phyloP scores from a whole-genome alignment of 2,797 vertebrate species.

The Mormyrops attenuatus region DNA sequence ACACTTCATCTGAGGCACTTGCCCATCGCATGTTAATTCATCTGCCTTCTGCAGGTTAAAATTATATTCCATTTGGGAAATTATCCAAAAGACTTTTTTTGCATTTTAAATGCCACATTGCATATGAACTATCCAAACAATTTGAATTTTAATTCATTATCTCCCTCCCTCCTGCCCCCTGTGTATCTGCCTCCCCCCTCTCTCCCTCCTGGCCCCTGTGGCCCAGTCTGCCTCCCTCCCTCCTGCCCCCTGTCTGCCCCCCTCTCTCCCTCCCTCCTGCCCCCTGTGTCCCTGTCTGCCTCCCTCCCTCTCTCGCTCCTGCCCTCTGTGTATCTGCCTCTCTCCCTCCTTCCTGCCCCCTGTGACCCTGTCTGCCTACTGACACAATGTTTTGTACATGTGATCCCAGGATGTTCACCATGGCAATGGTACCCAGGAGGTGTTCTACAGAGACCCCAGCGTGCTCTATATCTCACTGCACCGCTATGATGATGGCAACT shows the following conservation, averaged over 20 bases:
- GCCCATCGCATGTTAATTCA: background rate
- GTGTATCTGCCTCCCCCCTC: too few relatives aligned
- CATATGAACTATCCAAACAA: background rate
- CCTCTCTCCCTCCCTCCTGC: background rate
- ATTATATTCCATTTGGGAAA: background rate
- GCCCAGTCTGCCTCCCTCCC: too few relatives aligned
- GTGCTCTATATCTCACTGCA: conserved; percentile 92
- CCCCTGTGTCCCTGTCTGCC: too few relatives aligned
- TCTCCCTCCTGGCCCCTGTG: background rate
- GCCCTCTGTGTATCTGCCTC: background rate
- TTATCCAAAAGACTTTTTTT: background rate
- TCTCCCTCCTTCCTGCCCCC: too few relatives aligned
- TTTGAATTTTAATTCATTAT: background rate
- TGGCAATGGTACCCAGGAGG: conserved; percentile 90
- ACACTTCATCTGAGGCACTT: background rate
- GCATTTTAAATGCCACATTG: background rate
- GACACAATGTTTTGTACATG: background rate
- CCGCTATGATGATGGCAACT: conserved; percentile 88
- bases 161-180: background rate
- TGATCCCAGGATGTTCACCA: conserved; percentile 84
- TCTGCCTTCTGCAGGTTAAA: background rate
- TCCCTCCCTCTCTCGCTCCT: background rate
- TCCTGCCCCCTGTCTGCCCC: background rate
- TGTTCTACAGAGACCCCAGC: conserved; percentile 85
- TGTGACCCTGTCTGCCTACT: background rate